These are phyloP conservation scores for Oasisia sp. DNA, from an alignment of 2,888 invertebrate species.

Conservation along the genomic window DNA sequence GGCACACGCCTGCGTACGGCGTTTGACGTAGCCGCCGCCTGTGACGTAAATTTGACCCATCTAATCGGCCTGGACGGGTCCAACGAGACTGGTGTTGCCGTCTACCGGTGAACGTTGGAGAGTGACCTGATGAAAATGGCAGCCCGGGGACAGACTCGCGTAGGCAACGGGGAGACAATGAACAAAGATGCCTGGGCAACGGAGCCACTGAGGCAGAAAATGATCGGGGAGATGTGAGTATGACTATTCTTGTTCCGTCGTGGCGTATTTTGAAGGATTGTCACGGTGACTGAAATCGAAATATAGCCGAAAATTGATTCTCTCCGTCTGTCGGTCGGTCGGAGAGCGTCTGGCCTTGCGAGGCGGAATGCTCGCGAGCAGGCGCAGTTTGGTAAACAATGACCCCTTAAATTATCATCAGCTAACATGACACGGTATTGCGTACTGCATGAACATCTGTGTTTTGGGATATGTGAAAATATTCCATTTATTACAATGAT, in stretches of 20 bases:
- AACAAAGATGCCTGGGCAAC: background rate
- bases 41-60: slow-evolving; percentile 1
- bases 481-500: background rate
- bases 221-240: background rate
- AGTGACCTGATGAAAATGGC: background rate
- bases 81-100: background rate
- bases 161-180: background rate
- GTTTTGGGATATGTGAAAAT: background rate
- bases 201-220: background rate
- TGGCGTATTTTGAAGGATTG: background rate
- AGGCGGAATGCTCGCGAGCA: background rate
- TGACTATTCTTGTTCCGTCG: background rate
- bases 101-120: background rate
- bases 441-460: background rate
- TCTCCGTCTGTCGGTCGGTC: background rate
- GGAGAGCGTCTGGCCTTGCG: background rate
- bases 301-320: background rate
- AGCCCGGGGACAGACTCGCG: background rate
- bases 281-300: background rate
- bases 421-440: background rate
- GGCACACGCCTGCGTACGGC: background rate
- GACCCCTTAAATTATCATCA: background rate
- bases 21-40: background rate
- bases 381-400: background rate
- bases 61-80: slow-evolving; percentile 12